phyloP scores from a whole-genome alignment of 2,113 vertebrate species.

The Tichodroma muraria region DNA sequence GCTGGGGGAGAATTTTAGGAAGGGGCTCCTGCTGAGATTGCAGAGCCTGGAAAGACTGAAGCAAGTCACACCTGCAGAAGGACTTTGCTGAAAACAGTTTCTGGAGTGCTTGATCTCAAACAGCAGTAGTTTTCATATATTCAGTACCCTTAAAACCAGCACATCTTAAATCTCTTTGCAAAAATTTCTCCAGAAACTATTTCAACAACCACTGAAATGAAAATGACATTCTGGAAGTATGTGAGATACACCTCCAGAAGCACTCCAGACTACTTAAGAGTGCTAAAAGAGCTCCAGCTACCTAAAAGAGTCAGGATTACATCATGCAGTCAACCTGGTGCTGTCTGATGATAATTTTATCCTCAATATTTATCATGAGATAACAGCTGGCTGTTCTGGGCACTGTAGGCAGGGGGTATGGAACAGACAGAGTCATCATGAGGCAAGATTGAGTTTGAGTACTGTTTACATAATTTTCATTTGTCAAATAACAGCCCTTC shows the following conservation, averaged over 20 bases:
- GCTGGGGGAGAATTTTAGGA: neutral
- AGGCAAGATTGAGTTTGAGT: constrained; percentile 32
- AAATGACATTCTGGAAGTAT: neutral
- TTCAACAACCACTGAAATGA: neutral
- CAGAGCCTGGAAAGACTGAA: neutral
- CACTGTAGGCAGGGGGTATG: neutral
- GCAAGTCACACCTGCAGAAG: neutral
- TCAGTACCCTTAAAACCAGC: neutral
- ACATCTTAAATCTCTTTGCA: neutral
- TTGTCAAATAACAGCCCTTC: constrained; percentile 41
- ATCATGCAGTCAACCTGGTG: neutral
- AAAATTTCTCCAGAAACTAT: neutral
- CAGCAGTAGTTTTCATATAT: neutral
- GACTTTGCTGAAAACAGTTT: neutral
- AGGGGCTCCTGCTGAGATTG: neutral
- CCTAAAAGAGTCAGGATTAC: neutral
- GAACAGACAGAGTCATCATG: constrained; percentile 22
- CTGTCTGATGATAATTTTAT: constrained; percentile 29
- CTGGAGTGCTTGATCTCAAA: neutral
- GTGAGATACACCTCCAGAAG: neutral
- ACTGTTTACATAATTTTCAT: constrained; percentile 52
- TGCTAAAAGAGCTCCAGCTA: neutral
- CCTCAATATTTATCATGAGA: neutral
- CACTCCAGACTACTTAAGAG: neutral
- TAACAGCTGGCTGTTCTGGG: constrained; percentile 33